Conservation (phyloP, 2,113 vertebrate genomes). For the Pheucticus melanocephalus region DNA sequence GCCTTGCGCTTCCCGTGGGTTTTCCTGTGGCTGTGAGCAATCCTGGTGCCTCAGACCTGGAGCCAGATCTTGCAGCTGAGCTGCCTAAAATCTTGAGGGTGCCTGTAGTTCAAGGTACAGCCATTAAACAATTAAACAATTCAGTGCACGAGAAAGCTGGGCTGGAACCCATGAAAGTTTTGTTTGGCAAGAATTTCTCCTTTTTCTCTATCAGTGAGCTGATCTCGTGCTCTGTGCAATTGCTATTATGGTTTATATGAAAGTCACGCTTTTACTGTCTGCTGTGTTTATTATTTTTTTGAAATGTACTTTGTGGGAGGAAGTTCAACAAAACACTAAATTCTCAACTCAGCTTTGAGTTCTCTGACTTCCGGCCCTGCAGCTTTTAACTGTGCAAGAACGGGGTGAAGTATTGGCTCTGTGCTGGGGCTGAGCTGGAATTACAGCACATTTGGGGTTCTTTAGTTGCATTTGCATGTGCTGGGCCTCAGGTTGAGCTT, state of each 20-base stretch:
- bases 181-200: background rate
- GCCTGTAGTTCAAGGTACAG: background rate
- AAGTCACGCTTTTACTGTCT: slow-evolving; percentile 29
- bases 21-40: background rate
- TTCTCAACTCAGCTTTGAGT: background rate
- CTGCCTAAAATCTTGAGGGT: background rate
- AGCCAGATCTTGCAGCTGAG: background rate
- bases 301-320: slow-evolving; percentile 47
- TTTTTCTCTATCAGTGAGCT: background rate
- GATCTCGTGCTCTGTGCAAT: background rate
- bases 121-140: background rate
- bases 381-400: background rate
- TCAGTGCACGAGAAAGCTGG: background rate
- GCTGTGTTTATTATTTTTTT: slow-evolving; percentile 39
- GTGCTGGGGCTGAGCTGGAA: background rate
- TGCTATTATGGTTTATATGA: background rate
- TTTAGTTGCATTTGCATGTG: background rate
- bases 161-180: background rate
- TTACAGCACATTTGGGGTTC: background rate
- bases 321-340: slow-evolving; percentile 42
- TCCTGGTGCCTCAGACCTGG: background rate
- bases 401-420: background rate
- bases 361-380: slow-evolving; percentile 10
- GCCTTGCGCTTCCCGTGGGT: background rate
- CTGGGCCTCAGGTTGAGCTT: background rate